Evolutionary conservation across 2,113 vertebrate species (phyloP).

Genomic region (Leptosomus discolor): DNA sequence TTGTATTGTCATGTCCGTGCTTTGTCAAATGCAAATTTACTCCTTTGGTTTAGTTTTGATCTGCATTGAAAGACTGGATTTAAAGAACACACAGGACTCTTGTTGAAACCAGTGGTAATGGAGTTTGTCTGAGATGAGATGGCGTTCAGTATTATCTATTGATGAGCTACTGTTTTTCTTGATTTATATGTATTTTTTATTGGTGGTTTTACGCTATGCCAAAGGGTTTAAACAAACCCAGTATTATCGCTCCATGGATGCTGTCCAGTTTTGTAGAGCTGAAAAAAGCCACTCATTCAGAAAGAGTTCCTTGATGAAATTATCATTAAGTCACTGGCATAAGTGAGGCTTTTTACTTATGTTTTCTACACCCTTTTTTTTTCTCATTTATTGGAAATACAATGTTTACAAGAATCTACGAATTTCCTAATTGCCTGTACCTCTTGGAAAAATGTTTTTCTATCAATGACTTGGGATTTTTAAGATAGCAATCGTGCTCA

Average conservation of each 20-base stretch:
- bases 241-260: background rate
- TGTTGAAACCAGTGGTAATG: background rate
- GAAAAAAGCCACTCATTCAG: background rate
- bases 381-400: background rate
- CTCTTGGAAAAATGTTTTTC: background rate
- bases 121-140: background rate
- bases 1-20: accelerated
- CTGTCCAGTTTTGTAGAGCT: background rate
- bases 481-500: background rate
- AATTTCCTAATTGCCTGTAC: background rate
- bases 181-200: background rate
- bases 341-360: background rate
- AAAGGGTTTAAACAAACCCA: background rate
- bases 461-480: background rate
- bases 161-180: background rate
- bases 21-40: background rate
- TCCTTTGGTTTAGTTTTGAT: background rate
- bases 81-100: background rate
- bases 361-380: background rate
- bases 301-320: background rate
- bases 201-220: background rate
- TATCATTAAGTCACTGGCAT: background rate
- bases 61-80: background rate
- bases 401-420: background rate
- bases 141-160: background rate